A percentile compares a stretch with the other conserved stretches of the same genome.
These are phyloP conservation scores for Atopsyche davidsoni DNA, from an alignment of 1,140 invertebrate species.

Conservation along the genomic window DNA sequence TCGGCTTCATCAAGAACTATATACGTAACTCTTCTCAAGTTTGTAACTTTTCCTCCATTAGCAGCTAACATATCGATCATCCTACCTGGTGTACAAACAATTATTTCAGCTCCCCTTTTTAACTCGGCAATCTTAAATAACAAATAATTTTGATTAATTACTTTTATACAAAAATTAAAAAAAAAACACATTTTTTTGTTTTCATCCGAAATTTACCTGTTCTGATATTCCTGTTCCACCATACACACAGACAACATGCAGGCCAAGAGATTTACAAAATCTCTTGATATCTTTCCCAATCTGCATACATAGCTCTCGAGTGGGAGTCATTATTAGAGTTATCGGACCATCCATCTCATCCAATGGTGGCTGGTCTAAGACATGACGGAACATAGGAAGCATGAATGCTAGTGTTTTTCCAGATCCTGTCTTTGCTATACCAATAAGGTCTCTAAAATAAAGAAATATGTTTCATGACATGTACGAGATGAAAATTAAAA, in stretches of 20 bases:
- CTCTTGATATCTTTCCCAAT: slow-evolving; percentile 96
- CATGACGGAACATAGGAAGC: slow-evolving; percentile 97
- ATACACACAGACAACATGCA: slow-evolving; percentile 94
- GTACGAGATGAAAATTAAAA: neutral
- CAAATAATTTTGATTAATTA: slow-evolving; percentile 10
- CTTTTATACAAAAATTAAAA: too few species aligned
- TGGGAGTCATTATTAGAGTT: slow-evolving; percentile 95
- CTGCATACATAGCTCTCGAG: slow-evolving; percentile 97
- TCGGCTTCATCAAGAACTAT: slow-evolving; percentile 98
- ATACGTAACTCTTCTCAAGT: slow-evolving; percentile 91
- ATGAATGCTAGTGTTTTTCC: slow-evolving; percentile 99
- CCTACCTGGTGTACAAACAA: slow-evolving; percentile 97
- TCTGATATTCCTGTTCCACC: slow-evolving; percentile 97
- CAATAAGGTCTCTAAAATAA: slow-evolving; percentile 83
- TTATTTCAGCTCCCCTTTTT: slow-evolving; percentile 96
- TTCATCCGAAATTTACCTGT: slow-evolving; percentile 59
- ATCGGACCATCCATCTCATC: slow-evolving; percentile 97
- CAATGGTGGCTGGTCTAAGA: slow-evolving; percentile 87
- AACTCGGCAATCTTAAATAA: slow-evolving; percentile 86
- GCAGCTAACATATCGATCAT: slow-evolving; percentile 99
- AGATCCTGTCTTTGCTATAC: slow-evolving; percentile 98
- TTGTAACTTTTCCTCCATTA: slow-evolving; percentile 95
- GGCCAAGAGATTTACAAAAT: slow-evolving; percentile 83
- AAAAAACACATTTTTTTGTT: too few species aligned
- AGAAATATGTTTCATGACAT: neutral